phyloP scores from a whole-genome alignment of 2,113 vertebrate species.

The Parotia lawesii region DNA sequence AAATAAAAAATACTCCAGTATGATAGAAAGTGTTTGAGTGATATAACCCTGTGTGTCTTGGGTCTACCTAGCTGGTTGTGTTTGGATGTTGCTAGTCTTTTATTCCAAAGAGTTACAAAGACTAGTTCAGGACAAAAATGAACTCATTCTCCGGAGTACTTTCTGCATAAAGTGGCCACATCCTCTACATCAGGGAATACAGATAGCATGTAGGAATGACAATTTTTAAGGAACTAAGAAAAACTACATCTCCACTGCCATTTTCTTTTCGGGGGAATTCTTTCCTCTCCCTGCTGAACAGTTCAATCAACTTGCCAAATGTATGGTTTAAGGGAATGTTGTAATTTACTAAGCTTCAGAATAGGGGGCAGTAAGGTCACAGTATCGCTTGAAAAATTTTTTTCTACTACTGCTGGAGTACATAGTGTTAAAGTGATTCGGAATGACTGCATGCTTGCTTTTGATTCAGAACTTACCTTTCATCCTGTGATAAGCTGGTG shows the following conservation, averaged over 20 bases:
- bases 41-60: neutral
- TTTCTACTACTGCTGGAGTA: neutral
- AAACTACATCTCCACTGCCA: neutral
- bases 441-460: neutral
- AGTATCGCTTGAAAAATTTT: neutral
- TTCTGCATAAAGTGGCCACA: neutral
- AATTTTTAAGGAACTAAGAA: neutral
- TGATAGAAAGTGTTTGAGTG: neutral
- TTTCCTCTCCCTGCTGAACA: neutral
- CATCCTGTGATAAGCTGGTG: neutral
- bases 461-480: neutral
- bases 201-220: neutral
- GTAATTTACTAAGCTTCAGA: slow-evolving; percentile 15
- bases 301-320: neutral
- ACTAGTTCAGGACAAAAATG: neutral
- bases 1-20: neutral
- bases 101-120: neutral
- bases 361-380: slow-evolving; percentile 51
- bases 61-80: neutral
- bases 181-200: neutral
- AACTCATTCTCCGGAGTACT: neutral
- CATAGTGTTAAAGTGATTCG: neutral
- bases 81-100: neutral
- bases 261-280: neutral
- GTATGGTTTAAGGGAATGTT: neutral